These are phyloP conservation scores for Probosciger aterrimus DNA, from an alignment of 2,113 vertebrate species.

Conservation along the genomic window DNA sequence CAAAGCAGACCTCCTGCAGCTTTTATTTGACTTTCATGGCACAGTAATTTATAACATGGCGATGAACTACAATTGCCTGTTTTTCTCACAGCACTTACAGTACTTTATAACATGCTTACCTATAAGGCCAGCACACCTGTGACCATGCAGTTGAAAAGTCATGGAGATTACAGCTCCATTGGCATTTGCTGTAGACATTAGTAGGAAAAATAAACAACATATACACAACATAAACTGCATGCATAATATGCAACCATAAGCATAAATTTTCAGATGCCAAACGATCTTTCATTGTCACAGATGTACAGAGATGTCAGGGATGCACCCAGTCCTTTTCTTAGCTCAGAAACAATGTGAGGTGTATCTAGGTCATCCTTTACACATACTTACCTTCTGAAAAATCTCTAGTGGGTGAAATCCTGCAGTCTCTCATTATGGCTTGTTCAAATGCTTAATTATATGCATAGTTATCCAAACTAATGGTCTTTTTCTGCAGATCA, in stretches of 20 bases:
- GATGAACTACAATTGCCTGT: background rate
- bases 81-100: background rate
- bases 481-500: background rate
- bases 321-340: background rate
- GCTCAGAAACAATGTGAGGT: background rate
- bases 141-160: background rate
- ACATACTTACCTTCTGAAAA: background rate
- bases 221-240: fast-evolving
- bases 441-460: background rate
- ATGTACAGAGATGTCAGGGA: background rate
- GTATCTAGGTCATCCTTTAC: background rate
- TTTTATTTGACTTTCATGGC: background rate
- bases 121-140: background rate
- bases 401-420: background rate
- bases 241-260: background rate
- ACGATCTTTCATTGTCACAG: background rate
- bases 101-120: background rate
- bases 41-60: background rate
- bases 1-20: background rate
- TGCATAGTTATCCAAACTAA: background rate
- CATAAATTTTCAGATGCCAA: background rate
- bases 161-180: background rate
- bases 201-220: background rate
- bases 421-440: background rate
- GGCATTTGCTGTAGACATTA: background rate